phyloP scores from a whole-genome alignment of 1,140 invertebrate species.

The Wasmannia auropunctata region DNA sequence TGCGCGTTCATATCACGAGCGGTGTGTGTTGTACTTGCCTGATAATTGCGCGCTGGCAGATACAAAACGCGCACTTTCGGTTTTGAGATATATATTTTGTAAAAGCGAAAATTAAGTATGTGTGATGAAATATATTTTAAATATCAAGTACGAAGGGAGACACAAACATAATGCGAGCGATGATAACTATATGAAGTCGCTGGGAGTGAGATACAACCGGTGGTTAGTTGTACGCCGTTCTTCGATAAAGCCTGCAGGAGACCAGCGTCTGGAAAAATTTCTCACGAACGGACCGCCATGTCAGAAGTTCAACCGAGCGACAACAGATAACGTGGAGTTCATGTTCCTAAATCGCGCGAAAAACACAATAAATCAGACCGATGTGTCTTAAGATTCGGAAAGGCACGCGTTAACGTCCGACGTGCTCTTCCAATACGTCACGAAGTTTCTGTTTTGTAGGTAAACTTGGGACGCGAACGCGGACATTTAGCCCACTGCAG shows the following conservation, averaged over 20 bases:
- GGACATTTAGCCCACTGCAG: not conserved
- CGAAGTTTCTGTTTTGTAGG: constrained; percentile 36
- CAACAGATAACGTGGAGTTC: not conserved
- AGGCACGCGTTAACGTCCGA: not conserved
- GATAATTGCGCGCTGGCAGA: not conserved
- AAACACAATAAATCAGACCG: constrained; percentile 45
- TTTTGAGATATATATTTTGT: not conserved
- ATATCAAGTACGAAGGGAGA: not conserved
- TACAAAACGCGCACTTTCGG: not conserved
- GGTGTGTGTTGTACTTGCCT: not conserved
- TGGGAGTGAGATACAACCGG: not conserved
- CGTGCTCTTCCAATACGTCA: constrained; percentile 36
- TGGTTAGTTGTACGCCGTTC: not conserved
- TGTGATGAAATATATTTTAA: not conserved
- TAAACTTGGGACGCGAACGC: constrained; percentile 4
- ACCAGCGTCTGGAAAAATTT: constrained; percentile 14
- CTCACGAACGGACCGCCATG: not conserved
- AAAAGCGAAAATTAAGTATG: not conserved
- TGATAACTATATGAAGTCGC: not conserved
- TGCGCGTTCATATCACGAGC: not conserved
- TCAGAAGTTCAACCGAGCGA: constrained; percentile 22
- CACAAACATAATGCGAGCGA: not conserved
- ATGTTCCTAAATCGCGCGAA: constrained; percentile 29
- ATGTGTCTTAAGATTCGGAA: not conserved
- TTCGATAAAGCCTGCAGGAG: not conserved